phyloP scores from a whole-genome alignment of 2,797 vertebrate species.

The Poeciliopsis presidionis region DNA sequence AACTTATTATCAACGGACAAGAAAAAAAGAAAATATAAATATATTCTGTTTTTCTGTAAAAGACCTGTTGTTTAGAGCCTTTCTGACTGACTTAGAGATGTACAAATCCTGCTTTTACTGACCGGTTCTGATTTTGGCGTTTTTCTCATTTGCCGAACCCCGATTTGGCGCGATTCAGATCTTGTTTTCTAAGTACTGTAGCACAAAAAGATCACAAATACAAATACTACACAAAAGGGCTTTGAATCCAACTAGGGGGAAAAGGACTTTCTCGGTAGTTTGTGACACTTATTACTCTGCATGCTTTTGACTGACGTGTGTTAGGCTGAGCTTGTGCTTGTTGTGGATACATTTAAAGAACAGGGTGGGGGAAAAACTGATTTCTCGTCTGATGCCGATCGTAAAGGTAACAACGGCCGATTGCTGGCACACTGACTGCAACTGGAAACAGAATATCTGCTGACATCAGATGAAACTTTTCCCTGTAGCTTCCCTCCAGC shows the following conservation, averaged over 20 bases:
- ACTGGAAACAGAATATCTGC: not conserved
- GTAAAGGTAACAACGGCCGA: not conserved
- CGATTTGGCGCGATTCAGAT: not conserved
- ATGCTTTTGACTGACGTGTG: not conserved
- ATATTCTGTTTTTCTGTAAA: not conserved
- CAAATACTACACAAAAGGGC: not conserved
- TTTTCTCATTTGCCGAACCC: not conserved
- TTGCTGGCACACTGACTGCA: not conserved
- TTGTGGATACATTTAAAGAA: not conserved
- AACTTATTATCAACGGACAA: not conserved
- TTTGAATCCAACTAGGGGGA: not conserved
- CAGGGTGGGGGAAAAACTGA: not conserved
- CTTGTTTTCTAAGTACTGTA: not conserved
- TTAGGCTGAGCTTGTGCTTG: not conserved
- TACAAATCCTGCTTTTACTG: not conserved
- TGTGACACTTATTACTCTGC: not conserved
- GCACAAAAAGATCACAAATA: not conserved
- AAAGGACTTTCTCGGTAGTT: not conserved
- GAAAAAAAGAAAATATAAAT: not conserved
- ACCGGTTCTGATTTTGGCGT: not conserved
- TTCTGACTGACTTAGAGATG: not conserved
- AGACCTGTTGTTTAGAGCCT: conserved; percentile 3
- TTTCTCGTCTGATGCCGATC: not conserved
- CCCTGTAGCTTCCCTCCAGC: conserved; percentile 9
- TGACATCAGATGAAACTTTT: conserved; percentile 11